Conservation (phyloP, 1,140 invertebrate genomes). For the Probaryconus sp. region DNA sequence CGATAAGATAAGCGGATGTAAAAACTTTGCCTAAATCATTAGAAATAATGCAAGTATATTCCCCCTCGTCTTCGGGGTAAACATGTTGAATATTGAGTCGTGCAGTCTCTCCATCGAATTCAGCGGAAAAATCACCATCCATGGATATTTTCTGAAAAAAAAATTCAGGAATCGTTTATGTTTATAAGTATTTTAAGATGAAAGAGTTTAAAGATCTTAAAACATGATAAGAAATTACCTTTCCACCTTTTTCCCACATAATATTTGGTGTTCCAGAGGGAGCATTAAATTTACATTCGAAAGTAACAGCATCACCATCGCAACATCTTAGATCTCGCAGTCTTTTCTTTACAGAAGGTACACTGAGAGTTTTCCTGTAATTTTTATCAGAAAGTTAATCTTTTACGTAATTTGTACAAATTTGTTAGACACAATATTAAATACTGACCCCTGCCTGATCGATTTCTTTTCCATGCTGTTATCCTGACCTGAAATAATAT, state of each 20-base stretch:
- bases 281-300: constrained; percentile 86
- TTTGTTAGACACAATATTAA: background rate
- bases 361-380: constrained; percentile 84
- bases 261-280: constrained; percentile 82
- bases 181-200: background rate
- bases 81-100: constrained; percentile 86
- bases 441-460: constrained; percentile 75
- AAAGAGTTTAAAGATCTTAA: background rate
- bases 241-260: constrained; percentile 89
- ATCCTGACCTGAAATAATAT: constrained; percentile 74
- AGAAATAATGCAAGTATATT: constrained; percentile 89
- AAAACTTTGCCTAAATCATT: constrained; percentile 88
- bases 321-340: constrained; percentile 87
- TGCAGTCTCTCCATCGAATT: constrained; percentile 84
- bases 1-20: constrained; percentile 88
- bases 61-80: constrained; percentile 92
- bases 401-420: background rate
- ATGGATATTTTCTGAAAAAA: constrained; percentile 82
- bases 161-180: constrained; percentile 27
- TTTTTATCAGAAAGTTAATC: background rate
- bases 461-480: constrained; percentile 73
- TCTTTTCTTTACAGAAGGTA: constrained; percentile 84
- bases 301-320: constrained; percentile 87
- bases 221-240: constrained; percentile 81
- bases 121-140: constrained; percentile 83